Evolutionary conservation across 2,888 invertebrate species (phyloP).

Genomic region (Papilio demoleus): DNA sequence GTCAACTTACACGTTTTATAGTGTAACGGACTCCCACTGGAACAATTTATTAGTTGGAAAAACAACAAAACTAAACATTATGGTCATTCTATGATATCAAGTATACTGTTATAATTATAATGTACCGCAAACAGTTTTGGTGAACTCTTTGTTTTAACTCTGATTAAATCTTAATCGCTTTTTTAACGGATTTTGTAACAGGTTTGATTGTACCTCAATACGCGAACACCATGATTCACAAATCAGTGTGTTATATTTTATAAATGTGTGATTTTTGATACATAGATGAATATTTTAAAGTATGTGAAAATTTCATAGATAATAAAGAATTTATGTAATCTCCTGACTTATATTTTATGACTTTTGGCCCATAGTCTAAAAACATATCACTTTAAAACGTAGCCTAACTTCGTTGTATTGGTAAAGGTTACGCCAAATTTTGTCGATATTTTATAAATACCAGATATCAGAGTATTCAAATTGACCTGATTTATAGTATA

Average conservation of each 20-base stretch:
- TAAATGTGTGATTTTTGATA: no score
- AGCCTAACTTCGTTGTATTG: not conserved
- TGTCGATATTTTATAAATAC: not conserved
- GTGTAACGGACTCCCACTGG: conserved; percentile 58
- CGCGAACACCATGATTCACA: conserved; percentile 9
- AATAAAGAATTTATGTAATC: no score
- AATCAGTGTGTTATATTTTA: no score
- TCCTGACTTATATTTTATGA: no score
- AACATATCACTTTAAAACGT: no score
- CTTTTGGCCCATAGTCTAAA: no score
- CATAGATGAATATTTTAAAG: no score
- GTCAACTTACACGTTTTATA: no score
- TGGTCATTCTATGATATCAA: conserved; percentile 15
- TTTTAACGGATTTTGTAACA: conserved; percentile 32
- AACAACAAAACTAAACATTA: conserved; percentile 29
- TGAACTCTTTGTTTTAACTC: conserved; percentile 26
- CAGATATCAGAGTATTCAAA: not conserved
- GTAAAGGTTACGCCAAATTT: not conserved
- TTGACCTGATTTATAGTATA: not conserved
- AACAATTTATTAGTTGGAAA: conserved; percentile 48
- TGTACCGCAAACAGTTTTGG: conserved; percentile 23
- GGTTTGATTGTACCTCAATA: conserved; percentile 5
- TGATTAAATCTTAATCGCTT: conserved; percentile 21
- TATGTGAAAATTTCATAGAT: no score
- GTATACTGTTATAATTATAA: conserved; percentile 22